Evolutionary conservation across 1,140 invertebrate species (phyloP), one percentile per base, ranked within the genome.

Genomic region (Globodera rostochiensis): DNA sequence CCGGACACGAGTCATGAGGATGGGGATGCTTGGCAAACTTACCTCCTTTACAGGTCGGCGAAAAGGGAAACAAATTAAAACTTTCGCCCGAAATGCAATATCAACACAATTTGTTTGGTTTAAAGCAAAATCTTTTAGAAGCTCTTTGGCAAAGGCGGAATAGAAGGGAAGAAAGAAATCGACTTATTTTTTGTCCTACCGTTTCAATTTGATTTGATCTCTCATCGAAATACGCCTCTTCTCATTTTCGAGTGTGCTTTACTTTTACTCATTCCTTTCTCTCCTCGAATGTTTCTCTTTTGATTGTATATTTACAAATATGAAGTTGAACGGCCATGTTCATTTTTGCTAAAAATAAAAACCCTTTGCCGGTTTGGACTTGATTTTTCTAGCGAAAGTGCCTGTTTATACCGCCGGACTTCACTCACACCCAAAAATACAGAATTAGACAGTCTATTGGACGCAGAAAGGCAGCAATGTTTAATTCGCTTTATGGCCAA

Each of bases 131-230:
- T 69, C 67, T 36, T 78, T 15, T 8, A 78, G 77, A 25, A 78
- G 69, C 46, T 78, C 77, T 19, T 46, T 78, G 25, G 77, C 77
- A n/a, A 78, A 78, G 64, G 50, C 60, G 6, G 77, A 78, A 7
- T 78, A 49, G 5, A 71, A 25, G 25, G 69, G 3, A 9, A 19
- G 7, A 6, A n/a, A 45, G 69, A 71, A 71, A 15, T 15, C 69
- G 36, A 21, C 69, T 11, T 47, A 6, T 71, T 19, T 21, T 11
- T 36, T 21, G 69, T 45, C 19, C 67, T 69, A 8, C 19, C 67
- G 15, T 21, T 19, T 69, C 7, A 45, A 45, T 47, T 71, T 19
- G 69, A 71, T 71, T 15, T 77, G 53, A 77, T 66, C 47, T 69
- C 45, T 71, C 47, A 66, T 45, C 50, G 70, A 45, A 71, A 78